A percentile compares a stretch with the other conserved stretches of the same genome.
phyloP scores from a whole-genome alignment of 2,113 vertebrate species.

The Dicentrarchus labrax region DNA sequence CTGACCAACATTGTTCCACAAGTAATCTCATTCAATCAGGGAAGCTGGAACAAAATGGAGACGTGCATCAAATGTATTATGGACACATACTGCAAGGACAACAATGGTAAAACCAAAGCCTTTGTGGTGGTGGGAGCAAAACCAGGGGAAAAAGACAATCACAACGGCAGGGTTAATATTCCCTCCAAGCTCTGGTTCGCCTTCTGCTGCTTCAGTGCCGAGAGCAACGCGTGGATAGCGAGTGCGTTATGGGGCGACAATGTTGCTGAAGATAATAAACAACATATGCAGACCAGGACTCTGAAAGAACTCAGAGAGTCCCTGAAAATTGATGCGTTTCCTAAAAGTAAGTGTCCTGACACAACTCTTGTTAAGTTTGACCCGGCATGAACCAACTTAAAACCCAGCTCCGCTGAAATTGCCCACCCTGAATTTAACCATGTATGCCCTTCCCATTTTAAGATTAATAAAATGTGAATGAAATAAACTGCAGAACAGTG shows the following conservation, averaged over 20 bases:
- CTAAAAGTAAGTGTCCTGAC: no score
- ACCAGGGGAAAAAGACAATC: neutral
- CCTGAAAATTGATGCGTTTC: no score
- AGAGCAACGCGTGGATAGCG: neutral
- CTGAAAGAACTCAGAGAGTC: conserved; percentile 15
- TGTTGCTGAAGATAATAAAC: fast-evolving
- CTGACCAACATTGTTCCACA: conserved; percentile 45
- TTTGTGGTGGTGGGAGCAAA: conserved; percentile 41
- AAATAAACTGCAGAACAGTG: no score
- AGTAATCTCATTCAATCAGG: neutral
- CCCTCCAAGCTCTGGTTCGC: conserved; percentile 55
- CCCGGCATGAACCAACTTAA: no score
- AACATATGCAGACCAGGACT: conserved; percentile 7
- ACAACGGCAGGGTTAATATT: conserved; percentile 17
- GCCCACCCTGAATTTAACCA: no score
- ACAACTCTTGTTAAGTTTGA: no score
- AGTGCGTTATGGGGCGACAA: neutral
- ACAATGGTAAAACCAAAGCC: neutral
- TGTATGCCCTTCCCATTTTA: no score
- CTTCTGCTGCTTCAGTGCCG: conserved; percentile 51
- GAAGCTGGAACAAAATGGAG: conserved; percentile 56
- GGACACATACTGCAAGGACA: conserved; percentile 39
- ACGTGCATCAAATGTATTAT: conserved; percentile 12
- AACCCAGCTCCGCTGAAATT: no score
- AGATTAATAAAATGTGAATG: no score